A percentile compares a stretch with the other conserved stretches of the same genome.
Evolutionary conservation across 2,797 vertebrate species (phyloP).

Genomic region (Sylvilagus floridanus): DNA sequence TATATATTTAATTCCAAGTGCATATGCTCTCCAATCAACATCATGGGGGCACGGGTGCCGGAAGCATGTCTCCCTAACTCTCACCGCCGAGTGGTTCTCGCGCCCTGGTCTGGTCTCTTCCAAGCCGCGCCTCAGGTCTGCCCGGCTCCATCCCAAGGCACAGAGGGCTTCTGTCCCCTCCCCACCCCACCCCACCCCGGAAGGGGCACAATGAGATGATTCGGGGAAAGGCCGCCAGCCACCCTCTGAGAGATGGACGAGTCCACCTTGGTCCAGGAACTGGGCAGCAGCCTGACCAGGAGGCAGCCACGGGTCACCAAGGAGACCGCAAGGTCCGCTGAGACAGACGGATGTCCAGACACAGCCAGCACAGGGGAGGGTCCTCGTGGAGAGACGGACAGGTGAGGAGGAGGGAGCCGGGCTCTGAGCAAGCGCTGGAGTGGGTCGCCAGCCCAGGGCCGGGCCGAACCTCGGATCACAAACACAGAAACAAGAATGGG

Average conservation of each 20-base stretch:
- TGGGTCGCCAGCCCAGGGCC: not conserved
- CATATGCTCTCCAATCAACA: conserved; percentile 64
- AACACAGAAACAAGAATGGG: conserved; percentile 80
- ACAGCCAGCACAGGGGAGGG: not conserved
- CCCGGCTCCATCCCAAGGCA: conserved; percentile 79
- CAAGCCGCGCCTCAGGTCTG: not conserved
- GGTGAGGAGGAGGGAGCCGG: no score
- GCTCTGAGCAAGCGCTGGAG: not conserved
- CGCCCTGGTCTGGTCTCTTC: not conserved
- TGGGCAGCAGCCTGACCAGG: conserved; percentile 67
- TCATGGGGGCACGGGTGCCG: not conserved
- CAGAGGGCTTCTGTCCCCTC: conserved; percentile 71
- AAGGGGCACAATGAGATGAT: conserved; percentile 9
- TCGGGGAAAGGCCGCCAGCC: not conserved
- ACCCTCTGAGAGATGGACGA: conserved; percentile 2
- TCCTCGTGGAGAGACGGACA: not conserved
- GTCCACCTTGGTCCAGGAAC: conserved; percentile 44
- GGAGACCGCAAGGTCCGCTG: conserved; percentile 32
- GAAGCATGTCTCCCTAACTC: conserved; percentile 60
- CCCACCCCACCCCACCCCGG: not conserved
- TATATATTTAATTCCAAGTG: conserved; percentile 76
- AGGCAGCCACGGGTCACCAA: conserved; percentile 24
- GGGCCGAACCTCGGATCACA: conserved; percentile 63
- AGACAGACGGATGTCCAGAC: not conserved
- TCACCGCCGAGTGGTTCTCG: not conserved